These are phyloP conservation scores for Cryptoprocta ferox DNA, from an alignment of 2,797 vertebrate species.

Conservation along the genomic window DNA sequence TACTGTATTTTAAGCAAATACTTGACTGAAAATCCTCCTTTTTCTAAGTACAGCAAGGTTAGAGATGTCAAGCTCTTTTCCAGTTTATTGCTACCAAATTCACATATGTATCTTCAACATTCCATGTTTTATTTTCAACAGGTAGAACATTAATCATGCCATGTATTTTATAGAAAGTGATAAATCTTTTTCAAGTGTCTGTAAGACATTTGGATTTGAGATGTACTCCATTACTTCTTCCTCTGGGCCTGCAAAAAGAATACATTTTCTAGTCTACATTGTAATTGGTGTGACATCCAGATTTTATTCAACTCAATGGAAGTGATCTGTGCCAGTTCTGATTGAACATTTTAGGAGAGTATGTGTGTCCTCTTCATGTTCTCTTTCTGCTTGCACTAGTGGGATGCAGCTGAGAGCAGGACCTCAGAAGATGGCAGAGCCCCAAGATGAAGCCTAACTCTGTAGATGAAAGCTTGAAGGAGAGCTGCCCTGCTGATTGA, in stretches of 20 bases:
- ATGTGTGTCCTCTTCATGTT: neutral
- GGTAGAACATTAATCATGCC: neutral
- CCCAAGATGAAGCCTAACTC: neutral
- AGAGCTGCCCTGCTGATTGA: neutral
- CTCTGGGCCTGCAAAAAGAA: neutral
- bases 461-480: neutral
- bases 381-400: neutral
- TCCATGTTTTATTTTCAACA: neutral
- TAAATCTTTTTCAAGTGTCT: neutral
- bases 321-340: neutral
- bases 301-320: neutral
- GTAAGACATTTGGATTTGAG: neutral
- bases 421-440: neutral
- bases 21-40: constrained; percentile 38
- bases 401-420: neutral
- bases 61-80: constrained; percentile 1
- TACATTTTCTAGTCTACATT: neutral
- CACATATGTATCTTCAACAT: neutral
- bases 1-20: constrained; percentile 53
- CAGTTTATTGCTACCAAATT: neutral
- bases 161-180: neutral
- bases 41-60: constrained; percentile 7
- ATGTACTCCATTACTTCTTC: neutral
- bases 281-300: neutral
- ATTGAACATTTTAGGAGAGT: neutral